A percentile compares a stretch with the other conserved stretches of the same genome.
These are phyloP conservation scores for Zaprionus vittiger DNA, from an alignment of 1,140 invertebrate species.

Conservation along the genomic window DNA sequence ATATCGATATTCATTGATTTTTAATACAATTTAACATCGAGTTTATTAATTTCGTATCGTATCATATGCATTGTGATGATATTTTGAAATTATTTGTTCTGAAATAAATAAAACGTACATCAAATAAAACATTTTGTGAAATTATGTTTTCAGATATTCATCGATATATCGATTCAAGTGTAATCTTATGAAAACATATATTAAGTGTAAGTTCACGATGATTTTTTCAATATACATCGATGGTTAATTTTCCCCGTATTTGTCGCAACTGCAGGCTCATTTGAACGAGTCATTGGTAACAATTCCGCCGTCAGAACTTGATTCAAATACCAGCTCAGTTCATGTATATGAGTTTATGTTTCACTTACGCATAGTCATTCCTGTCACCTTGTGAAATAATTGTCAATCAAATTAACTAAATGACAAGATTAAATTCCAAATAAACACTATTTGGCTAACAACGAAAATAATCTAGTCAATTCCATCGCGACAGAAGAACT, in stretches of 20 bases:
- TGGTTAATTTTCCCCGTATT: neutral
- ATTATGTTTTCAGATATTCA: neutral
- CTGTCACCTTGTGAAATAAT: neutral
- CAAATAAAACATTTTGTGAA: neutral
- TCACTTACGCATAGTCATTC: neutral
- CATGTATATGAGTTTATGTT: neutral
- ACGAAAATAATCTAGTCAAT: neutral
- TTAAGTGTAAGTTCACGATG: neutral
- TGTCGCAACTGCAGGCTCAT: neutral
- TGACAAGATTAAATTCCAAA: neutral
- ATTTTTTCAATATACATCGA: neutral
- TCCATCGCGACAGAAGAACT: neutral
- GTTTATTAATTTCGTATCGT: neutral
- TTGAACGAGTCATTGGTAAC: neutral
- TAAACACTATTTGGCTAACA: neutral
- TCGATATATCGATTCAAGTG: neutral
- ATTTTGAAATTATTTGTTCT: neutral
- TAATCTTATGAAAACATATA: neutral
- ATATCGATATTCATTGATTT: conserved; percentile 6
- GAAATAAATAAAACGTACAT: neutral
- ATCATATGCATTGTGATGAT: neutral
- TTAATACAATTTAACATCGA: neutral
- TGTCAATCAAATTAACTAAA: neutral
- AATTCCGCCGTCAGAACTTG: neutral
- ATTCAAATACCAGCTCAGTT: neutral